Base-by-base conservation (phyloP, 2,888 invertebrate species). In the Rhopalosiphum nymphaeae region DNA sequence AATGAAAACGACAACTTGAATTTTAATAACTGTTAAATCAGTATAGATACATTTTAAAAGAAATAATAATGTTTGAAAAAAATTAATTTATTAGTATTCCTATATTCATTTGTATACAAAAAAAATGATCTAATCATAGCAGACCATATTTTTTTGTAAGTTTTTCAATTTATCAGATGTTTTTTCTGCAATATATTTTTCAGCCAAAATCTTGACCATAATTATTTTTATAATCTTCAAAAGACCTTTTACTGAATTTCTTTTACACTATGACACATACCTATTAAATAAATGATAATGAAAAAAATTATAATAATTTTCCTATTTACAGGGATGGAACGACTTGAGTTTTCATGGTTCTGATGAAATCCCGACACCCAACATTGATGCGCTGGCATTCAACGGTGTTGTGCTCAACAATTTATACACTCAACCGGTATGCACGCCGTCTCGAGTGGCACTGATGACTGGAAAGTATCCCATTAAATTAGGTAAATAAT, bases 331-430 rank as follows among this genome's bases (percentile, higher is more conserved):
- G 98, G 99, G 99, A 25, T 98, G 98, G 97, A 98, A 98, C 95
- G 99, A 99, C 96, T 98, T 98, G 11, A 97, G 98, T 92, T 98
- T 98, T 95, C 98, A 98, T 95, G 99, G 99, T 0, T 98, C 98
- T 0, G 97, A 97, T 95, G 98, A 98, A 96, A 98, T 98, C 95
- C 97, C 97, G 88, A 99, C 99, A 0, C 98, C 98, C 0, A 99
- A 99, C 95, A 97, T 99, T 94, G 99, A 99, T 96, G 97, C 97
- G 0, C 95, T 99, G 95, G 99, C 98, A 0, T 98, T 97, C 95
- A 97, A 97, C 95, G 98, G 99, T 7, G 97, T 98, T 44, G 97
- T 98, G 94, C 96, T 99, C 56, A 98, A 98, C 95, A 97, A 97
- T 95, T 98, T 98, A 95, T 99, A 99, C 96, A 98, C 97, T 0